Conservation (phyloP, 1,140 invertebrate species). For the Nebria ingens region DNA sequence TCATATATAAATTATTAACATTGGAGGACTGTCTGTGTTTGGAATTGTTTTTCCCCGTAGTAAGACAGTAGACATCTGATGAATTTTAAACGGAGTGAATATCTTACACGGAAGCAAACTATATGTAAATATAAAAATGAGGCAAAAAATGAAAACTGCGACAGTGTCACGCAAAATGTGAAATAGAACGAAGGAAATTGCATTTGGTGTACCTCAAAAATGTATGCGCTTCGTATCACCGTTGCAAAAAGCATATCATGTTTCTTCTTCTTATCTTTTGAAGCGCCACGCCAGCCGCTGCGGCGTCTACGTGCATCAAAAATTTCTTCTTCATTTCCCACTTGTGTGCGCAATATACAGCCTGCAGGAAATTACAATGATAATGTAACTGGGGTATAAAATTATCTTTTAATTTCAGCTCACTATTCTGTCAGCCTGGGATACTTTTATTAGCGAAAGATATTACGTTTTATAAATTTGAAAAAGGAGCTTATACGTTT, state of each 20-base stretch:
- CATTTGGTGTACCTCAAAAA: conserved; percentile 6
- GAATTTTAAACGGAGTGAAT: neutral
- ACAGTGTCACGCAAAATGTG: neutral
- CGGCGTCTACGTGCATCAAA: neutral
- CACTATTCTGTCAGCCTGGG: neutral
- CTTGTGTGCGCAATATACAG: neutral
- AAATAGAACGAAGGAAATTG: conserved; percentile 9
- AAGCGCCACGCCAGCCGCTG: too few species aligned
- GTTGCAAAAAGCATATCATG: neutral
- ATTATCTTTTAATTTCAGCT: conserved; percentile 6
- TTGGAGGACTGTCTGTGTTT: too few species aligned
- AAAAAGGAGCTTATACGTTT: too few species aligned
- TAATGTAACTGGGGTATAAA: conserved; percentile 1
- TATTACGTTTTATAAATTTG: too few species aligned
- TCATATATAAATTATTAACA: too few species aligned
- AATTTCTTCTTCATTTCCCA: neutral
- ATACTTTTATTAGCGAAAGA: too few species aligned
- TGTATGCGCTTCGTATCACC: neutral
- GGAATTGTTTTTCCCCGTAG: too few species aligned
- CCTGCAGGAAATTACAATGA: neutral
- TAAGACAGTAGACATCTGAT: neutral
- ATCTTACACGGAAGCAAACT: neutral
- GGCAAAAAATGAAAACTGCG: neutral
- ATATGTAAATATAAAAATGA: neutral
- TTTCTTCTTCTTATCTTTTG: neutral